phyloP scores from a whole-genome alignment of 1,140 invertebrate species.

The Mya arenaria region DNA sequence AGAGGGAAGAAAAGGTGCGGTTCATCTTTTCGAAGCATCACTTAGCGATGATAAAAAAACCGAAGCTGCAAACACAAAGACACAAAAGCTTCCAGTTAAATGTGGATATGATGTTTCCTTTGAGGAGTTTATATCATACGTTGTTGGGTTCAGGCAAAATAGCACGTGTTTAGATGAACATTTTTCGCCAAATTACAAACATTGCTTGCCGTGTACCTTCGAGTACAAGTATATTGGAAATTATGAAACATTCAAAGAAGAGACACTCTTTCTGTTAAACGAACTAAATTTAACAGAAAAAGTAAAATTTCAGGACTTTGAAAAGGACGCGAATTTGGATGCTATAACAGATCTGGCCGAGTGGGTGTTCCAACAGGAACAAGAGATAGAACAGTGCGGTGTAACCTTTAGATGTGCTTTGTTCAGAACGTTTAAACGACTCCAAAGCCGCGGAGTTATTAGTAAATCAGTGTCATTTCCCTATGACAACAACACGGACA shows the following conservation, averaged over 20 bases:
- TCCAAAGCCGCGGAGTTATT: slow-evolving; percentile 32
- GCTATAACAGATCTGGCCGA: slow-evolving; percentile 9
- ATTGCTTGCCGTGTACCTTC: slow-evolving; percentile 7
- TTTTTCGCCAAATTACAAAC: slow-evolving; percentile 37
- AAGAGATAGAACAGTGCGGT: slow-evolving; percentile 8
- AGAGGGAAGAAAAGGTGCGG: not conserved
- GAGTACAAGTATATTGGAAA: slow-evolving; percentile 29
- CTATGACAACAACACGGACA: not conserved
- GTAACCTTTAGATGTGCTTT: slow-evolving; percentile 26
- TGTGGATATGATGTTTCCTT: slow-evolving; percentile 38
- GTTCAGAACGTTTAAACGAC: slow-evolving; percentile 18
- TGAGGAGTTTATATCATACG: slow-evolving; percentile 23
- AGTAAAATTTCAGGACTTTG: slow-evolving; percentile 15
- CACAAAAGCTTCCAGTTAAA: not conserved
- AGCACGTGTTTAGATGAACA: slow-evolving; percentile 8
- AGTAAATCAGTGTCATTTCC: not conserved
- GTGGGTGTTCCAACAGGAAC: slow-evolving; percentile 19
- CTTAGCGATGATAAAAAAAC: too few relatives aligned
- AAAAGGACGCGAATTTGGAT: not conserved
- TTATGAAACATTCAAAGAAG: slow-evolving; percentile 35
- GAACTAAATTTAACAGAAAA: slow-evolving; percentile 1
- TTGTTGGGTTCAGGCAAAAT: not conserved
- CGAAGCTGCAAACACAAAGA: too few relatives aligned
- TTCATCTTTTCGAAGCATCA: not conserved
- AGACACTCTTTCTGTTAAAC: slow-evolving; percentile 4